Evolutionary conservation across 2,888 invertebrate genomes (phyloP), one percentile per base, ranked within the genome.

Genomic region (Nebria brevicollis): DNA sequence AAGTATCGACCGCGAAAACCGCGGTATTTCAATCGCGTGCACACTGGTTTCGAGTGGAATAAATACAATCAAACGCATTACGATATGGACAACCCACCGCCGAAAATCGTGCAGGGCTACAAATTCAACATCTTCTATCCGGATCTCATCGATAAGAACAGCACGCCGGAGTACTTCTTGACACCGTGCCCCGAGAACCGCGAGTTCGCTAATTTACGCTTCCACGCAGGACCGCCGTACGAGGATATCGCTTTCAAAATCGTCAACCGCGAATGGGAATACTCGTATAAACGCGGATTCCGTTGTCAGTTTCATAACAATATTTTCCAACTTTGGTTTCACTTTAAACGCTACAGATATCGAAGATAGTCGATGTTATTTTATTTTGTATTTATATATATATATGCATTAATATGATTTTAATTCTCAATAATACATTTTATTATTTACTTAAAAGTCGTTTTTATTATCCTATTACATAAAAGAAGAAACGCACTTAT

Each of bases 21-120:
- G 0, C 90, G 99, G 25, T 99, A 99, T 90, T 98, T 99, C 90
- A 99, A 99, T 91, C 91, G 96, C 81, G 97, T 97, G 3, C 97
- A 97, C 88, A 97, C 97, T 0, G 99, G 99, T 15, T 99, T 99
- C 90, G 99, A 99, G 87, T 99, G 99, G 99, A 99, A 99, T 91
- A 99, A 99, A 89, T 99, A 99, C 90, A 99, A 99, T 90, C 99
- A 99, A 90, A 99, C 99, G 1, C 99, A 99, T 90, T 99, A 99
- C 90, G 99, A 99, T 89, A 98, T 99, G 95, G 99, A 99, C 89
- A 99, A 99, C 91, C 99, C 99, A 76, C 99, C 99, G 8, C 99
- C 99, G 0, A 99, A 99, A 91, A 98, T 99, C 87, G 99, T 99
- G 0, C 99, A 99, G 90, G 99, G 99, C 7, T 99, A 99, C 91